Base-by-base conservation (phyloP, 2,113 vertebrate species). In the Myiagra hebetior region DNA sequence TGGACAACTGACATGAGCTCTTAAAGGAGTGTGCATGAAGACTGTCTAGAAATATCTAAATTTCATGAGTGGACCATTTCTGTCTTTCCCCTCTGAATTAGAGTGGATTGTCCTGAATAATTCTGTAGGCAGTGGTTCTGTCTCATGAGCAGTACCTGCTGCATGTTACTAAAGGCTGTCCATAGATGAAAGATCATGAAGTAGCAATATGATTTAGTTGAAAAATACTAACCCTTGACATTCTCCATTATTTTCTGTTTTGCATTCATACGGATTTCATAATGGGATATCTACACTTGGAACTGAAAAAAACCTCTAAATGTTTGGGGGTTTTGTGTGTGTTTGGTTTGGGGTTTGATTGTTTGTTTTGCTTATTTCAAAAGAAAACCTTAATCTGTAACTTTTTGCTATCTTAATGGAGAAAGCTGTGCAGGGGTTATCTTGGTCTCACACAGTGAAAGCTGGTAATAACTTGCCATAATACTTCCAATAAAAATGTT, bases 201-300 rank as follows among this genome's bases (percentile, higher is more conserved):
- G 26, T 31, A 49, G 7, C 62, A 68, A 3, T 37, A 20, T 21
- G 63, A 46, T 77, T 19, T 31, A 74, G 50, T 60, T 89, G 28
- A 90, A 90, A 87, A 94, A 76, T 37, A 63, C 23, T 55, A 57
- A 59, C 59, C 37, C 56, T 63, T 52, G 53, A 26, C 28, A 13
- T 83, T 79, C 30, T 87, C 24, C 10, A 8, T 89, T 47, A 87
- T 50, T 75, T 62, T 56, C 14, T 92, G 60, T 35, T 96, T 91
- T 72, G 33, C 84, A n/a, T 87, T 93, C 26, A 24, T 89, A 31
- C 47, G 89, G 80, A 65, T 97, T 97, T 94, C 37, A 49, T 95
- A 56, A 73, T 93, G 50, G 49, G 50, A 67, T 88, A 70, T 62
- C 35, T 82, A 37, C 35, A 44, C 19, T 90, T 95, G 68, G 35